Conservation (phyloP, 2,797 vertebrate genomes). For the Helostoma temminkii region DNA sequence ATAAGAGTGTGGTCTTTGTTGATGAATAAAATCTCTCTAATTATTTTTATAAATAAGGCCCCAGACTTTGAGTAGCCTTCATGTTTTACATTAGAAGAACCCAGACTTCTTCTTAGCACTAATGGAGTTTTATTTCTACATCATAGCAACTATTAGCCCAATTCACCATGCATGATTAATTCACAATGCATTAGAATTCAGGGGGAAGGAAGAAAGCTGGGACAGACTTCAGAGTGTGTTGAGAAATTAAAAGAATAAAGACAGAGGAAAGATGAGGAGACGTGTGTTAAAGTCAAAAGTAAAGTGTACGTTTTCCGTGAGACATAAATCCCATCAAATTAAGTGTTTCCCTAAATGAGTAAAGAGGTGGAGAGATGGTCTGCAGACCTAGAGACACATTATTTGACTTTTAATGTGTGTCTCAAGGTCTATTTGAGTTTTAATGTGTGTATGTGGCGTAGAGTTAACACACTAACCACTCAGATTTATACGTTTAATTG, state of each 20-base stretch:
- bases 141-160: conserved; percentile 70
- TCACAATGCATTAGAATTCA: conserved; percentile 56
- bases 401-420: conserved; percentile 12
- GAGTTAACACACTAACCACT: conserved; percentile 89
- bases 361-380: conserved; percentile 24
- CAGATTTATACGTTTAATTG: conserved; percentile 99
- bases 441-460: conserved; percentile 46
- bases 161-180: conserved; percentile 72
- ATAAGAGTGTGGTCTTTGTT: background rate
- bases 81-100: conserved; percentile 48
- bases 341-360: conserved; percentile 43
- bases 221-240: conserved; percentile 23
- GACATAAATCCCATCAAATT: conserved; percentile 45
- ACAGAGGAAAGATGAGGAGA: conserved; percentile 29
- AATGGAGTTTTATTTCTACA: conserved; percentile 78
- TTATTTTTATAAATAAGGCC: conserved; percentile 46
- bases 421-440: conserved; percentile 31
- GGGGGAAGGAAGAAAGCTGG: conserved; percentile 13
- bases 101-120: conserved; percentile 62
- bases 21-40: conserved; percentile 3
- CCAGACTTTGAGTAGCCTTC: conserved; percentile 37
- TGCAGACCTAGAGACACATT: conserved; percentile 34
- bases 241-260: conserved; percentile 17
- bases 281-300: conserved; percentile 15
- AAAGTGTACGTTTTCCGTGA: conserved; percentile 29